A percentile compares a stretch with the other conserved stretches of the same genome.
phyloP scores from a whole-genome alignment of 2,888 invertebrate genomes.

The Sesamia inferens region DNA sequence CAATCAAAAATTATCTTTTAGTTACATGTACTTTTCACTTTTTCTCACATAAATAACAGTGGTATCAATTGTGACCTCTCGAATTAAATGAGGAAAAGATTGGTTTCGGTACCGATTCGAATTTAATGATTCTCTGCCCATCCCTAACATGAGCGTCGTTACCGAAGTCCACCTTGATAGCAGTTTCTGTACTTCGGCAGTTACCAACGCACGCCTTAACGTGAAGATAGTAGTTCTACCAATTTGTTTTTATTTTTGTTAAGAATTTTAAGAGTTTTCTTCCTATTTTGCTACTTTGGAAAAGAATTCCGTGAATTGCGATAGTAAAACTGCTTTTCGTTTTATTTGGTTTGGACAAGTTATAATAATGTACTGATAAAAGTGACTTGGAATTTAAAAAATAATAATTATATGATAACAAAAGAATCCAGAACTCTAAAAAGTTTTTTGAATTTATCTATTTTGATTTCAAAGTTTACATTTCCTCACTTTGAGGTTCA shows the following conservation, averaged over 20 bases:
- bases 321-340: background rate
- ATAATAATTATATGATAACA: background rate
- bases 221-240: slow-evolving; percentile 43
- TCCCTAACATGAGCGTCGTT: slow-evolving; percentile 46
- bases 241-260: slow-evolving; percentile 58
- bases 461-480: background rate
- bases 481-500: background rate
- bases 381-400: background rate
- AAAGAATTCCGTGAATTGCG: background rate
- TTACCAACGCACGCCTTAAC: slow-evolving; percentile 57
- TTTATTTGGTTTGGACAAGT: background rate
- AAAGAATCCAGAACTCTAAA: background rate
- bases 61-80: background rate
- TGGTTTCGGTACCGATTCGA: slow-evolving; percentile 29
- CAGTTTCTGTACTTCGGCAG: slow-evolving; percentile 74
- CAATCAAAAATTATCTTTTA: background rate
- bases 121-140: slow-evolving; percentile 17
- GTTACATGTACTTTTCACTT: background rate
- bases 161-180: slow-evolving; percentile 81
- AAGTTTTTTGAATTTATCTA: background rate
- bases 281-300: slow-evolving; percentile 22
- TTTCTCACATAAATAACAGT: background rate
- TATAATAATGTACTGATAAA: background rate
- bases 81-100: background rate
- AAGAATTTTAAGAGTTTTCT: slow-evolving; percentile 43